These are phyloP conservation scores for Prinia subflava DNA, from an alignment of 2,113 vertebrate species.

Conservation along the genomic window DNA sequence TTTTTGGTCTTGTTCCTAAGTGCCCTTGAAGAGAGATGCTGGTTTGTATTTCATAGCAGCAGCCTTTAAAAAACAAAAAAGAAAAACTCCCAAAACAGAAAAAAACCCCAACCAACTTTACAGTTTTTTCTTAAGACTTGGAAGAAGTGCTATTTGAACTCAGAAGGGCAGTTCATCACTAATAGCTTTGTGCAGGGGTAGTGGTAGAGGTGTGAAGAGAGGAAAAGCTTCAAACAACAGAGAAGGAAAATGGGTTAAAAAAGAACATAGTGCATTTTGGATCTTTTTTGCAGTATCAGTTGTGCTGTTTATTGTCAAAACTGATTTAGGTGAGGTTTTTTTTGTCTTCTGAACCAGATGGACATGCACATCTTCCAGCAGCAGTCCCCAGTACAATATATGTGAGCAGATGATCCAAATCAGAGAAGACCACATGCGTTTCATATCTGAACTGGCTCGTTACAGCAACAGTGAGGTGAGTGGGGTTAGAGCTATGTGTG, in stretches of 20 bases:
- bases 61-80: not conserved
- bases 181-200: not conserved
- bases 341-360: slow-evolving; percentile 65
- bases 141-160: not conserved
- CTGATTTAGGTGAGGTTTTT: not conserved
- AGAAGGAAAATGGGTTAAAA: not conserved
- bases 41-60: not conserved
- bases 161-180: not conserved
- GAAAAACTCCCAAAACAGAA: too few species aligned
- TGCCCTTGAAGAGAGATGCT: not conserved
- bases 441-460: slow-evolving; percentile 96
- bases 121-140: not conserved
- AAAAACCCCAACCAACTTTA: too few species aligned
- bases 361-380: slow-evolving; percentile 84
- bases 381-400: slow-evolving; percentile 98
- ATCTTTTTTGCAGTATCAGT: not conserved
- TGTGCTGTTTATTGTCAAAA: not conserved
- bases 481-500: not conserved
- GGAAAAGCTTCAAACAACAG: not conserved
- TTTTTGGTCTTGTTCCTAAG: not conserved
- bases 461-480: slow-evolving; percentile 97
- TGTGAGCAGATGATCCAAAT: slow-evolving; percentile 99
- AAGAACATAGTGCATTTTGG: not conserved
- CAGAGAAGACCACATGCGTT: slow-evolving; percentile 97
- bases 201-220: not conserved